These are phyloP conservation scores for Rhadina sibilatrix DNA, from an alignment of 2,113 vertebrate genomes.

Conservation along the genomic window DNA sequence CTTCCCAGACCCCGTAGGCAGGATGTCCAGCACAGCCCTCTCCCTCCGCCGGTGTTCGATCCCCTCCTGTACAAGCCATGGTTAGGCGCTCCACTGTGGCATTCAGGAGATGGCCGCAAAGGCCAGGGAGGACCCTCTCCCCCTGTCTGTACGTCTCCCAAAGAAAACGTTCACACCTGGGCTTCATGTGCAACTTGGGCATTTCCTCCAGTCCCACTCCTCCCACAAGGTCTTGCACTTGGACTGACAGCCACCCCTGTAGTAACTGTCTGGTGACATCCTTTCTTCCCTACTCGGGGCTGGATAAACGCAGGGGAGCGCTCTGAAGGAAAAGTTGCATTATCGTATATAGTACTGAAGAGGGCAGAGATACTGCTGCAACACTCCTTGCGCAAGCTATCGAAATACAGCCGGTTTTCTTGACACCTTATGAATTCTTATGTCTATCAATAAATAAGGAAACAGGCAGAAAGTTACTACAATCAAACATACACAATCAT, in stretches of 20 bases:
- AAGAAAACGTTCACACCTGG: background rate
- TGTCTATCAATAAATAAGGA: background rate
- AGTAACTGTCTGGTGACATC: background rate
- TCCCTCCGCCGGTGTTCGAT: background rate
- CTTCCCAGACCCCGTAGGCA: accelerated
- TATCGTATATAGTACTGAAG: background rate
- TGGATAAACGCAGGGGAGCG: background rate
- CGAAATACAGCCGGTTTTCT: background rate
- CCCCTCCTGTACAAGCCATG: accelerated
- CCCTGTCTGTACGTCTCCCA: too few relatives aligned
- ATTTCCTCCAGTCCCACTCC: background rate
- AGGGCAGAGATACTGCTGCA: background rate
- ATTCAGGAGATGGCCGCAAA: background rate
- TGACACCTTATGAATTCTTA: background rate
- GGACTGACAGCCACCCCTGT: background rate
- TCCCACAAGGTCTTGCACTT: background rate
- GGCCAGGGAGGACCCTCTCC: background rate
- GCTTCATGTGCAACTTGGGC: background rate
- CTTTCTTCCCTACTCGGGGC: background rate
- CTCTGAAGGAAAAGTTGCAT: background rate
- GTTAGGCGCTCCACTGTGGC: background rate
- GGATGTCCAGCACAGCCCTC: background rate
- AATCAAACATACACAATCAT: background rate
- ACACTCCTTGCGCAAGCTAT: background rate
- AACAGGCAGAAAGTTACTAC: background rate